Conservation (phyloP, 2,797 vertebrate genomes). For the Tapera naevia region DNA sequence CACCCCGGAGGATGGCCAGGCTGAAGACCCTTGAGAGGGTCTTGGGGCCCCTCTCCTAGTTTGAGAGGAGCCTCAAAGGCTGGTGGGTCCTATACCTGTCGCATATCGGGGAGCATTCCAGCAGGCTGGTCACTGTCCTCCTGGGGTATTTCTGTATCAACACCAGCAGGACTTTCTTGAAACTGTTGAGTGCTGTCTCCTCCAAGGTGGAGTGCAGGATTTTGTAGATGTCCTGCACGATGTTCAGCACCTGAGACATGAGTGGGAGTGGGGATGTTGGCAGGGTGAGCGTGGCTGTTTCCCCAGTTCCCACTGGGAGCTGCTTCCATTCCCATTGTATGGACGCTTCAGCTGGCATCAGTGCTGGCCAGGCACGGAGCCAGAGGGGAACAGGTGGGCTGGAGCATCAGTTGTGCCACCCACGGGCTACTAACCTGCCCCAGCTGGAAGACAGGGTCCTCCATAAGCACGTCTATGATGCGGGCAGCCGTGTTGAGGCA, state of each 20-base stretch:
- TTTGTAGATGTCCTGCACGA: neutral
- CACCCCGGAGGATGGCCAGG: neutral
- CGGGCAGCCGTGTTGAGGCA: neutral
- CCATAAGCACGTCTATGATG: neutral
- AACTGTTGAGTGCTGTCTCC: neutral
- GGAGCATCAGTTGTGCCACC: neutral
- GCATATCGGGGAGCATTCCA: neutral
- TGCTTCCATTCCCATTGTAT: accelerated
- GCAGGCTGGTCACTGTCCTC: neutral
- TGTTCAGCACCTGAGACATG: neutral
- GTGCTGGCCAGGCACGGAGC: neutral
- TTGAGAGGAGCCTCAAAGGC: neutral
- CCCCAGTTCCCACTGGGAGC: neutral
- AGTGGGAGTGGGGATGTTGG: neutral
- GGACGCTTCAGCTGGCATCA: accelerated
- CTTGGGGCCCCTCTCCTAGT: neutral
- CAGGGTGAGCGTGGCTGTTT: accelerated
- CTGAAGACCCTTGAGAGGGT: neutral
- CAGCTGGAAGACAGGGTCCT: accelerated
- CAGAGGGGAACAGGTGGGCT: neutral
- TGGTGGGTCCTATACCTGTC: neutral
- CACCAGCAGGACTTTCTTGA: neutral
- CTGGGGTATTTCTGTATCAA: neutral
- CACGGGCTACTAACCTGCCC: neutral
- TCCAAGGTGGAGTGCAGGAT: accelerated